Evolutionary conservation across 1,140 invertebrate genomes (phyloP).

Genomic region (Brachionus koreanus): DNA sequence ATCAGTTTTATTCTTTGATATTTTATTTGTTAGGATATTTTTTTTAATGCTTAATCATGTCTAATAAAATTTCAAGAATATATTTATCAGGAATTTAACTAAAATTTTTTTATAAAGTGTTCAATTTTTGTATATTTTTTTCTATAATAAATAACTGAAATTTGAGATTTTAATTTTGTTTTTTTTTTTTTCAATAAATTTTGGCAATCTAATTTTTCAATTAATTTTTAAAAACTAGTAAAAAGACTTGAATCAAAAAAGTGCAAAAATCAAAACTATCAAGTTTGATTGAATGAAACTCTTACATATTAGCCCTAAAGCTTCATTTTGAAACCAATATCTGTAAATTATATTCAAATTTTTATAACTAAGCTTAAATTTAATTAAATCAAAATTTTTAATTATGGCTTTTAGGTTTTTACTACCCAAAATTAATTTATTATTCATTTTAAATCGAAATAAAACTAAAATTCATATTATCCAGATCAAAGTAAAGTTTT

Average conservation of each 20-base stretch:
- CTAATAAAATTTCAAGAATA: background rate
- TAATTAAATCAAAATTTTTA: background rate
- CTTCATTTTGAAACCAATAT: background rate
- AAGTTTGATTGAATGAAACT: background rate
- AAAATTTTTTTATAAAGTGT: background rate
- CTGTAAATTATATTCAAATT: background rate
- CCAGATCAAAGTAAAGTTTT: background rate
- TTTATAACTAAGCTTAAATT: background rate
- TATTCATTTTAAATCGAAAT: background rate
- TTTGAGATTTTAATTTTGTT: background rate
- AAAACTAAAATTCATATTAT: background rate
- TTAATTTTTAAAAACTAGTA: background rate
- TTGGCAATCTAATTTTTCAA: background rate
- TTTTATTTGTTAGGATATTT: background rate
- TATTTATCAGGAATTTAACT: background rate
- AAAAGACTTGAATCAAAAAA: background rate
- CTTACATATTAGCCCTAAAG: background rate
- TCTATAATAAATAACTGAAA: background rate
- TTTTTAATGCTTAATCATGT: background rate
- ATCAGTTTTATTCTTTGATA: background rate
- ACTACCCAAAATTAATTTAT: background rate
- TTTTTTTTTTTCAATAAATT: background rate
- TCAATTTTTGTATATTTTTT: background rate
- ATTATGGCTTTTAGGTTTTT: background rate
- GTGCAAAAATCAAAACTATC: background rate